Conservation (phyloP, 2,888 invertebrate species). For the Drosophila fungiperda region DNA sequence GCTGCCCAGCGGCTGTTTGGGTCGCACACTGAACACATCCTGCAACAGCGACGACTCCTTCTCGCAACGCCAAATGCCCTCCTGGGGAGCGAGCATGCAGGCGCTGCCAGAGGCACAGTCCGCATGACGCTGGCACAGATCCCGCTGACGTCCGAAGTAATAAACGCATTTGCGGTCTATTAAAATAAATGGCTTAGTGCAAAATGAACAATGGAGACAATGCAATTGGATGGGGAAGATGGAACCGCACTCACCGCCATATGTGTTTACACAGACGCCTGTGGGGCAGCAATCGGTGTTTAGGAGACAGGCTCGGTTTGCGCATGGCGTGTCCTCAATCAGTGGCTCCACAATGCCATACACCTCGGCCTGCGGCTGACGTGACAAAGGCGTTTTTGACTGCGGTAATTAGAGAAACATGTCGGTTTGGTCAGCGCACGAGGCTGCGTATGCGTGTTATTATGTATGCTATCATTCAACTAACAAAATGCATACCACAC, state of each 20-base stretch:
- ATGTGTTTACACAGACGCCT: constrained; percentile 87
- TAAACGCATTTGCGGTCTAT: constrained; percentile 88
- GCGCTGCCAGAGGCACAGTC: constrained; percentile 94
- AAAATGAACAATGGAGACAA: constrained; percentile 12
- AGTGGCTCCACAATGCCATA: constrained; percentile 85
- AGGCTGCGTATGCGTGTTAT: constrained; percentile 18
- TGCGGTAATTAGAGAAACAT: constrained; percentile 39
- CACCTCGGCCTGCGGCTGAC: constrained; percentile 69
- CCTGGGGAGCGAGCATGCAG: constrained; percentile 87
- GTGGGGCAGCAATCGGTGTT: constrained; percentile 95
- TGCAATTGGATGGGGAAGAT: neutral
- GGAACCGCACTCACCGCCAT: constrained; percentile 82
- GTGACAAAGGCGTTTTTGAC: constrained; percentile 31
- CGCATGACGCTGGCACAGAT: constrained; percentile 92
- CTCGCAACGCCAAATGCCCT: constrained; percentile 90
- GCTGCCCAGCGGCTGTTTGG: constrained; percentile 94
- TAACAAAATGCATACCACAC: constrained; percentile 4
- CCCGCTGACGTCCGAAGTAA: constrained; percentile 91
- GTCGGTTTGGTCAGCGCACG: constrained; percentile 6
- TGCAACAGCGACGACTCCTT: constrained; percentile 87
- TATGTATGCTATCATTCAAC: neutral
- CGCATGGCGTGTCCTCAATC: constrained; percentile 90
- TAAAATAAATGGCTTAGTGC: constrained; percentile 3
- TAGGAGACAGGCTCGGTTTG: constrained; percentile 90
- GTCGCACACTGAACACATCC: constrained; percentile 45